Evolutionary conservation across 2,797 vertebrate genomes (phyloP).

Genomic region (Manis crassicaudata): DNA sequence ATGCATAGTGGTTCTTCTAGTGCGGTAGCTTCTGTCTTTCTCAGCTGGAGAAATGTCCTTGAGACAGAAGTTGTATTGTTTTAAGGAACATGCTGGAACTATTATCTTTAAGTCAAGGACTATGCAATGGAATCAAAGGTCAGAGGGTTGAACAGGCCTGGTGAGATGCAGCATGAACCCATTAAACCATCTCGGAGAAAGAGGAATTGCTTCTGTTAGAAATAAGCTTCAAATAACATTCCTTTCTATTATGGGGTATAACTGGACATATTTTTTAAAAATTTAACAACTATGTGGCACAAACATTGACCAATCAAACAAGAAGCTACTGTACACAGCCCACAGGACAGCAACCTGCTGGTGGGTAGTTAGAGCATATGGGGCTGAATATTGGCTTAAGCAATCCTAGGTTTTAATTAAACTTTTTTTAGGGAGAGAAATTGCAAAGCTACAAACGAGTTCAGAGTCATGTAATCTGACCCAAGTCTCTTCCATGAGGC

Average conservation of each 20-base stretch:
- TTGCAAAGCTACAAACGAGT: not conserved
- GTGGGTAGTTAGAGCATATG: not conserved
- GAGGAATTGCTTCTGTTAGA: not conserved
- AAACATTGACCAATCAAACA: not conserved
- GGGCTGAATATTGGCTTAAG: not conserved
- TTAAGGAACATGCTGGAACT: not conserved
- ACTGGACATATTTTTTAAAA: not conserved
- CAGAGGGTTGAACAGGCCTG: not conserved
- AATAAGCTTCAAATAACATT: not conserved
- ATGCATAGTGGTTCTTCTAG: not conserved
- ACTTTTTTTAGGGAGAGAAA: not conserved
- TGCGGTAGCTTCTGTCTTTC: not conserved
- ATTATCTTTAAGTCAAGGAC: not conserved
- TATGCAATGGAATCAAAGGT: not conserved
- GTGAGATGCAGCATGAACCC: not conserved
- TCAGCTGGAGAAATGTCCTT: not conserved
- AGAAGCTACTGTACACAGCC: not conserved
- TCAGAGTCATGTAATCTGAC: not conserved
- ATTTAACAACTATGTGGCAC: not conserved
- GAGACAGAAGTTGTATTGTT: not conserved
- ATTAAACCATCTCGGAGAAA: not conserved
- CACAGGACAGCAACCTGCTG: not conserved
- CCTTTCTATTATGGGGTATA: not conserved
- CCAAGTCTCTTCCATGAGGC: not conserved
- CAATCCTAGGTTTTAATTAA: not conserved